Evolutionary conservation across 2,888 invertebrate genomes (phyloP).

Genomic region (Octodonta nipae): DNA sequence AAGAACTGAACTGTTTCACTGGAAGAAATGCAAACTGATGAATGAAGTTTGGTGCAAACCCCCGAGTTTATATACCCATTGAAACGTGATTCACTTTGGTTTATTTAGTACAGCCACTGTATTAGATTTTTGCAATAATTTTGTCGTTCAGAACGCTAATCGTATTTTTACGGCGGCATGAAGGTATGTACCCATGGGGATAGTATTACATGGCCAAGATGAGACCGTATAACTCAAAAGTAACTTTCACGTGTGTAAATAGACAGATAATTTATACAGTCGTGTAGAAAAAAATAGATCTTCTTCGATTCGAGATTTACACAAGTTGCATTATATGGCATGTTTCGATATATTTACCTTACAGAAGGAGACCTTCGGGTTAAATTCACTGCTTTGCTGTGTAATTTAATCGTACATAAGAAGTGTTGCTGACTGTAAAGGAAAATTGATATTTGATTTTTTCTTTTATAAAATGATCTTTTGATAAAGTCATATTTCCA

Average conservation of each 20-base stretch:
- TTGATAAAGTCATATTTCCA: too few species aligned
- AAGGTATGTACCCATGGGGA: slow-evolving; percentile 13
- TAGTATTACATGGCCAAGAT: slow-evolving; percentile 10
- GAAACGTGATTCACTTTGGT: slow-evolving; percentile 34
- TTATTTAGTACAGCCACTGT: slow-evolving; percentile 31
- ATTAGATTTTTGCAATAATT: slow-evolving; percentile 27
- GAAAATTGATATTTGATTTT: too few species aligned
- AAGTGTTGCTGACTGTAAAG: too few species aligned
- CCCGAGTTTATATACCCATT: slow-evolving; percentile 31
- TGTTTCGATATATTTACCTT: too few species aligned
- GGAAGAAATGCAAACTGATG: slow-evolving; percentile 21
- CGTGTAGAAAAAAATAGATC: slow-evolving; percentile 27
- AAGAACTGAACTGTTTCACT: too few species aligned
- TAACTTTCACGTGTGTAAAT: slow-evolving; percentile 27
- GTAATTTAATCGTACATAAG: too few species aligned
- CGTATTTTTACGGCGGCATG: slow-evolving; percentile 24
- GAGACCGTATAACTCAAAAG: slow-evolving; percentile 20
- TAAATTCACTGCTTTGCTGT: too few species aligned
- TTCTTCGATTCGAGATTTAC: slow-evolving; percentile 25
- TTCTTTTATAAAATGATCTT: too few species aligned
- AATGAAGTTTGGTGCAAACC: slow-evolving; percentile 26
- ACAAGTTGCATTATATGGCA: slow-evolving; percentile 25
- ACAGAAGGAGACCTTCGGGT: slow-evolving; percentile 3
- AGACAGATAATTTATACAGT: slow-evolving; percentile 28
- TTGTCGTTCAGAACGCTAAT: slow-evolving; percentile 25